Conservation (phyloP, 2,797 vertebrate genomes). For the Clarias platycephalus region DNA sequence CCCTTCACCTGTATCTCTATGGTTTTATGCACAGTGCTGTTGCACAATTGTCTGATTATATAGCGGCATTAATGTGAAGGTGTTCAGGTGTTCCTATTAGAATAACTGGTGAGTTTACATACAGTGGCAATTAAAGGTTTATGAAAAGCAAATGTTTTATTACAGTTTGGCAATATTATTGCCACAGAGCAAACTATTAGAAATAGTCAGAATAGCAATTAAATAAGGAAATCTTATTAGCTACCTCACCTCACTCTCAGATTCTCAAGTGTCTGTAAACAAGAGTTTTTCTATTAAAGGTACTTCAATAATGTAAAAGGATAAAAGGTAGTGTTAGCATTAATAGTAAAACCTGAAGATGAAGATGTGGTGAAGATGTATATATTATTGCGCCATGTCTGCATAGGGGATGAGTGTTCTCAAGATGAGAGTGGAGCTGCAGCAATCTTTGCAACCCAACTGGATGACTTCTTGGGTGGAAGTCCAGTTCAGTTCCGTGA, state of each 20-base stretch:
- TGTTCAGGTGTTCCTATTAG: background rate
- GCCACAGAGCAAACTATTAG: background rate
- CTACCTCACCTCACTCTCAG: background rate
- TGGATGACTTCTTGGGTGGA: conserved; percentile 82
- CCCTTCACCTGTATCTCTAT: no score
- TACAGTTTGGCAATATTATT: background rate
- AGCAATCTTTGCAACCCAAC: conserved; percentile 85
- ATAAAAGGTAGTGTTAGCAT: background rate
- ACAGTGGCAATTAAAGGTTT: background rate
- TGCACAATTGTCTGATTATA: no score
- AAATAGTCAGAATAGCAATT: background rate
- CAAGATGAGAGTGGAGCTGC: conserved; percentile 84
- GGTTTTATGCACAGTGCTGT: no score
- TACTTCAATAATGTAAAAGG: background rate
- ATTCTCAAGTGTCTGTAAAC: background rate
- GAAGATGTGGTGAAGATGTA: background rate
- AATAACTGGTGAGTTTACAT: background rate
- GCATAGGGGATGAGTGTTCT: conserved; percentile 79
- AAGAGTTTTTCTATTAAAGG: background rate
- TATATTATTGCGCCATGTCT: background rate
- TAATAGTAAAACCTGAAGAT: background rate
- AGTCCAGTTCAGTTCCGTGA: conserved; percentile 81
- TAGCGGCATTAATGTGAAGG: background rate
- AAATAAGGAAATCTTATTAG: background rate
- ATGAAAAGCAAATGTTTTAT: background rate